phyloP scores from a whole-genome alignment of 2,888 invertebrate species.

The Pardosa pseudoannulata region DNA sequence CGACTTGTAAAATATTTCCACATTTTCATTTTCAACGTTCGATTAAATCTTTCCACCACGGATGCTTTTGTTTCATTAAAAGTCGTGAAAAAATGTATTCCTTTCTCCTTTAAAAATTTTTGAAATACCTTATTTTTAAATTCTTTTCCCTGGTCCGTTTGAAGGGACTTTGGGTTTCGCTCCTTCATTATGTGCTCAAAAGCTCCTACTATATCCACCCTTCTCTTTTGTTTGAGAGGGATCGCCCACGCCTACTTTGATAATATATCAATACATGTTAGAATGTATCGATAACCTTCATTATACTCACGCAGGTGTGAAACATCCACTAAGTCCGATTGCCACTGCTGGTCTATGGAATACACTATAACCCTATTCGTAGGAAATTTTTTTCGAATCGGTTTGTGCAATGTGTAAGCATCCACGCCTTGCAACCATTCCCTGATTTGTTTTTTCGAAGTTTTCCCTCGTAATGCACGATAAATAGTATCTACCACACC shows the following conservation, averaged over 20 bases:
- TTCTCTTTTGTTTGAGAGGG: constrained; percentile 74
- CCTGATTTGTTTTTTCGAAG: constrained; percentile 28
- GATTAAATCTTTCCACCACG: constrained; percentile 76
- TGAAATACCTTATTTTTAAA: constrained; percentile 73
- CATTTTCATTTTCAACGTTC: constrained; percentile 75
- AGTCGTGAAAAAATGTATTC: constrained; percentile 74
- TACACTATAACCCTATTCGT: neutral
- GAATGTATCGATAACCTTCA: neutral
- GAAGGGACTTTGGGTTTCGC: constrained; percentile 67
- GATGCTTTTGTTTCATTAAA: constrained; percentile 75
- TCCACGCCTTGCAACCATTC: constrained; percentile 51
- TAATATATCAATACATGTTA: constrained; percentile 49
- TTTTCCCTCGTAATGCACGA: constrained; percentile 15
- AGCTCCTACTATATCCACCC: constrained; percentile 58
- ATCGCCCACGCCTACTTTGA: constrained; percentile 74
- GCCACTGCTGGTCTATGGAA: neutral
- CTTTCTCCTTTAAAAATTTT: constrained; percentile 69
- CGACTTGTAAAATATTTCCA: constrained; percentile 5
- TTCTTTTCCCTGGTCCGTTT: constrained; percentile 74
- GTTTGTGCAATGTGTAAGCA: constrained; percentile 69
- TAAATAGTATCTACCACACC: constrained; percentile 26
- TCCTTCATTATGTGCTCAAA: constrained; percentile 63
- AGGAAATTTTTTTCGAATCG: constrained; percentile 41
- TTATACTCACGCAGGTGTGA: neutral
- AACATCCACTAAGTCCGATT: neutral